Percentiles rank a stretch among this genome's conserved stretches.
These are phyloP conservation scores for Glyphotaelius pellucidus DNA, from an alignment of 2,888 invertebrate species.

Conservation along the genomic window DNA sequence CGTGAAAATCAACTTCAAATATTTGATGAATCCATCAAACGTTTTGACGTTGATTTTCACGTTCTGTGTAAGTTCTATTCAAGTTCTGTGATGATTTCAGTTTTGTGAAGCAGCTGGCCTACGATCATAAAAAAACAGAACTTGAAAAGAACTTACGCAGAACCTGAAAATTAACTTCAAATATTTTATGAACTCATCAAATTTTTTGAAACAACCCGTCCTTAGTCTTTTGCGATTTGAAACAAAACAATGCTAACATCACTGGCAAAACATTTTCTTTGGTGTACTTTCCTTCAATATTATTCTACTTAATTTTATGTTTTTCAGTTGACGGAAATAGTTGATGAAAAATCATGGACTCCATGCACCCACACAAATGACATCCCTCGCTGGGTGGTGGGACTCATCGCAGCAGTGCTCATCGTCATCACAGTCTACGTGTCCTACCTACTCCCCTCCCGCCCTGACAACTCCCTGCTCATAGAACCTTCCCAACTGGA, in stretches of 20 bases:
- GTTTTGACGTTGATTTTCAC: too few relatives aligned
- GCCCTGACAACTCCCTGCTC: conserved; percentile 51
- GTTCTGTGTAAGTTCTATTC: too few relatives aligned
- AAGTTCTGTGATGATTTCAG: too few relatives aligned
- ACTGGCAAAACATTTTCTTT: neutral
- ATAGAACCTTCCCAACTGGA: conserved; percentile 40
- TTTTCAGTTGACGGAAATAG: conserved; percentile 57
- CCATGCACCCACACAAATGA: conserved; percentile 60
- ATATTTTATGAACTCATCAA: too few relatives aligned
- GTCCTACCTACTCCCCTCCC: conserved; percentile 62
- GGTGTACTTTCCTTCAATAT: neutral
- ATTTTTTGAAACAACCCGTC: too few relatives aligned
- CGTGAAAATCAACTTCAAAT: too few relatives aligned
- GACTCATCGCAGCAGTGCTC: conserved; percentile 58
- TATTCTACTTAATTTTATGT: conserved; percentile 1
- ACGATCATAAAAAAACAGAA: too few relatives aligned
- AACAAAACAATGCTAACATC: too few relatives aligned
- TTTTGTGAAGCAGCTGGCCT: too few relatives aligned
- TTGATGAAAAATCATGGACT: conserved; percentile 61
- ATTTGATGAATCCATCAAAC: too few relatives aligned
- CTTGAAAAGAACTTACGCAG: too few relatives aligned
- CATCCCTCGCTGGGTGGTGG: conserved; percentile 64
- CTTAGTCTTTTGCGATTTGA: neutral
- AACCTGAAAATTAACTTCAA: too few relatives aligned
- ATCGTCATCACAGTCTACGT: conserved; percentile 64